Evolutionary conservation across 2,113 vertebrate species (phyloP).

Genomic region (Pangasianodon gigas): DNA sequence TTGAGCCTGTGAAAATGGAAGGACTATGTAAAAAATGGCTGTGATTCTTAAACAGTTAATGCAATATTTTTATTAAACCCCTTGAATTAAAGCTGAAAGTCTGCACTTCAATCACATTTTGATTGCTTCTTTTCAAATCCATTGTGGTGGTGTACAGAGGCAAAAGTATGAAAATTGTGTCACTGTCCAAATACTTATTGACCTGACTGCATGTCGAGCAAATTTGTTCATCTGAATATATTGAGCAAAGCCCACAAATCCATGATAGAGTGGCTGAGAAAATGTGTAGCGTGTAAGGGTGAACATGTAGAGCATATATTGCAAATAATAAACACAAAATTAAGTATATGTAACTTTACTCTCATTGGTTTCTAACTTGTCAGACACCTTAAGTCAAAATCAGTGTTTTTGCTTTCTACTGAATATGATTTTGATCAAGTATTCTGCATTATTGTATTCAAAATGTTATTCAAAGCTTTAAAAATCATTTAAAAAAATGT

Average conservation of each 20-base stretch:
- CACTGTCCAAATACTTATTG: too few relatives aligned
- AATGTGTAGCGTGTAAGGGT: too few relatives aligned
- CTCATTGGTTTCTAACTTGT: too few relatives aligned
- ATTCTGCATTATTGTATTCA: not conserved
- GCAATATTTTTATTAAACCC: not conserved
- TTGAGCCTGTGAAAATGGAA: not conserved
- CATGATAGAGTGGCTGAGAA: too few relatives aligned
- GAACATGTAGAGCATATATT: too few relatives aligned
- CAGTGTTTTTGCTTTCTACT: too few relatives aligned
- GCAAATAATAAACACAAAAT: too few relatives aligned
- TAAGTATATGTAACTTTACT: too few relatives aligned
- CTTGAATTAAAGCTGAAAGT: not conserved
- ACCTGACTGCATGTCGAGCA: not conserved
- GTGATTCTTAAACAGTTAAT: not conserved
- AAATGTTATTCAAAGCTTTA: not conserved
- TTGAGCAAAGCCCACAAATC: too few relatives aligned
- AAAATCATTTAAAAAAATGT: not conserved
- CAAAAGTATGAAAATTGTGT: not conserved
- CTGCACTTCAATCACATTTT: not conserved
- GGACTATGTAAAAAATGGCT: not conserved
- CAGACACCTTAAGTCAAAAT: too few relatives aligned
- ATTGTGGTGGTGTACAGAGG: not conserved
- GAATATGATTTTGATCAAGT: not conserved
- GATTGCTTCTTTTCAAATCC: not conserved
- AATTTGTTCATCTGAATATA: not conserved